phyloP scores from a whole-genome alignment of 2,888 invertebrate species.

The Drosophila percnosoma region DNA sequence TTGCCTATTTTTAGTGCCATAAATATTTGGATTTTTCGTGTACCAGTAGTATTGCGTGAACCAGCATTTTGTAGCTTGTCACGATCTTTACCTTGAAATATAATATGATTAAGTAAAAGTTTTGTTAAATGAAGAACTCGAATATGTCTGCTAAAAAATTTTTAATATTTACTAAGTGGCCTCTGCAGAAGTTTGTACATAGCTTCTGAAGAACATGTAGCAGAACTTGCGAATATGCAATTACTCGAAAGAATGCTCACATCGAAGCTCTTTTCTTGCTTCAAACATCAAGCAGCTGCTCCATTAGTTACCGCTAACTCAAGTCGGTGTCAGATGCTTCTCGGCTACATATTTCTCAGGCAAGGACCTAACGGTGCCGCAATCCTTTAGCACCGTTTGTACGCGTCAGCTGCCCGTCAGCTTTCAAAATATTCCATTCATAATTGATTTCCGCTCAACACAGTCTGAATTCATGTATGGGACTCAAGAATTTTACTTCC shows the following conservation, averaged over 20 bases:
- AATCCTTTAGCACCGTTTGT: slow-evolving; percentile 58
- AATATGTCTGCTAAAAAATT: neutral
- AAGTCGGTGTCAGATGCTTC: slow-evolving; percentile 20
- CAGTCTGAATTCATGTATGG: slow-evolving; percentile 14
- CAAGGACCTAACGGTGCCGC: slow-evolving; percentile 61
- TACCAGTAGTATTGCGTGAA: neutral
- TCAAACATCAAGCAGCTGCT: slow-evolving; percentile 41
- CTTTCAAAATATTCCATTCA: slow-evolving; percentile 48
- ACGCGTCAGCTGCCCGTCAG: slow-evolving; percentile 58
- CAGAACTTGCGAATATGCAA: slow-evolving; percentile 3
- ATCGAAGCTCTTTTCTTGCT: slow-evolving; percentile 7
- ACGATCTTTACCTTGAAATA: neutral
- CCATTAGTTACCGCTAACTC: neutral
- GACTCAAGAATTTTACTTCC: slow-evolving; percentile 28
- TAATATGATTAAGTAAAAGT: neutral
- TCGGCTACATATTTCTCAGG: neutral
- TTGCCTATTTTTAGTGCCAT: neutral
- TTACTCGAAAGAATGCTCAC: neutral
- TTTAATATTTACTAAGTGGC: neutral
- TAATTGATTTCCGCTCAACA: slow-evolving; percentile 68
- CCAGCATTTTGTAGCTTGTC: neutral
- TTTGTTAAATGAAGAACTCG: neutral
- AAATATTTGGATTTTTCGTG: slow-evolving; percentile 15
- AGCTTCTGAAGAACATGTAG: neutral
- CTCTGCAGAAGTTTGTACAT: neutral